A percentile compares a stretch with the other conserved stretches of the same genome.
These are phyloP conservation scores for Palloptera scutellata DNA, from an alignment of 2,888 invertebrate genomes.

Conservation along the genomic window DNA sequence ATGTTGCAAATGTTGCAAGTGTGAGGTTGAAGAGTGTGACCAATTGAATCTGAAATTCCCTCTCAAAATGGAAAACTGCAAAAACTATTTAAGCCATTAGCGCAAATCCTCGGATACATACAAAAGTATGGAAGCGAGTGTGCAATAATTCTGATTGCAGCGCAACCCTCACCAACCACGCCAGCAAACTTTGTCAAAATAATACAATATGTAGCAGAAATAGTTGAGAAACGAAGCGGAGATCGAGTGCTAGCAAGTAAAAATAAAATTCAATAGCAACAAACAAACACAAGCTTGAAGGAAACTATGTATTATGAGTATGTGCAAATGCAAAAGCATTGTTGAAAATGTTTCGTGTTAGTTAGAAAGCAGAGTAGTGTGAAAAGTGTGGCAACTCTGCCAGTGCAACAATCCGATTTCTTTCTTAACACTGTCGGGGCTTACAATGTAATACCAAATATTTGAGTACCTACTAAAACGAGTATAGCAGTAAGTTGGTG, in stretches of 20 bases:
- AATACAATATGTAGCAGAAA: neutral
- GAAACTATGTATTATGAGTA: too few relatives aligned
- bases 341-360: too few relatives aligned
- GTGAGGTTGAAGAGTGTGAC: neutral
- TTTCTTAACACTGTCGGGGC: too few relatives aligned
- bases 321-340: too few relatives aligned
- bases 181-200: neutral
- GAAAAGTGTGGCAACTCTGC: neutral
- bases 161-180: neutral
- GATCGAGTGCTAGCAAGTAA: too few relatives aligned
- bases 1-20: neutral
- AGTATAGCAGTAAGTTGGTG: too few relatives aligned
- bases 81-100: slow-evolving; percentile 17
- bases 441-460: too few relatives aligned
- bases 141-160: too few relatives aligned
- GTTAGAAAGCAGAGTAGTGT: neutral
- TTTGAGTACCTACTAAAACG: too few relatives aligned
- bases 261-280: neutral
- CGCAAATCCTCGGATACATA: neutral
- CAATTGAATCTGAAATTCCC: slow-evolving; percentile 10
- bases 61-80: neutral
- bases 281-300: neutral
- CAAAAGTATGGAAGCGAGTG: neutral
- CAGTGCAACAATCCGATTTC: neutral
- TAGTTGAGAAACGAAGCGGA: neutral